Conservation (phyloP, 2,113 vertebrate species). For the Andinoacara biseriatus region DNA sequence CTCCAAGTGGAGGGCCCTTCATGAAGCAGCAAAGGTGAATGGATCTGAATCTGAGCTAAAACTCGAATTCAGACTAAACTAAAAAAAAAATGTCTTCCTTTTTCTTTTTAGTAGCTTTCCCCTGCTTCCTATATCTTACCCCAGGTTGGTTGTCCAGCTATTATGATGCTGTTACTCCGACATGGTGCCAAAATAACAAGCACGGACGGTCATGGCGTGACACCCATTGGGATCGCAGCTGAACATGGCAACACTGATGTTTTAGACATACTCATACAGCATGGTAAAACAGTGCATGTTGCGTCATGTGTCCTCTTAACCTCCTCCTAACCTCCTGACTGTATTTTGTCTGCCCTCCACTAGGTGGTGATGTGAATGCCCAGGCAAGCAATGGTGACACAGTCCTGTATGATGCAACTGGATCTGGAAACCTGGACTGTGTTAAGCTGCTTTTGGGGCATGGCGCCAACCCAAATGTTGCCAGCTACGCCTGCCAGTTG, state of each 20-base stretch:
- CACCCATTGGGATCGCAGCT: slow-evolving; percentile 83
- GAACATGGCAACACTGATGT: slow-evolving; percentile 83
- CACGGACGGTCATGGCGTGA: slow-evolving; percentile 83
- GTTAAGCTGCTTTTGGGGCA: slow-evolving; percentile 84
- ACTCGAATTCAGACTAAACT: neutral
- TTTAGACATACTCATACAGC: slow-evolving; percentile 85
- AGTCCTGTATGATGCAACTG: slow-evolving; percentile 85
- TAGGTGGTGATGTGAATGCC: slow-evolving; percentile 85
- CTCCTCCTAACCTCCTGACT: neutral
- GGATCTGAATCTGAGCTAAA: neutral
- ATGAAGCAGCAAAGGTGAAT: slow-evolving; percentile 86
- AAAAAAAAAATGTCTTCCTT: too few relatives aligned
- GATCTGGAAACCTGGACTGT: slow-evolving; percentile 87
- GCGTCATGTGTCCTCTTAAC: neutral
- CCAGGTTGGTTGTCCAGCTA: slow-evolving; percentile 79
- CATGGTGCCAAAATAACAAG: slow-evolving; percentile 80
- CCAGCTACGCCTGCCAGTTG: slow-evolving; percentile 83
- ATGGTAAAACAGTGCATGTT: slow-evolving; percentile 70
- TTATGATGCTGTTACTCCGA: slow-evolving; percentile 83
- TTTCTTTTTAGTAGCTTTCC: neutral
- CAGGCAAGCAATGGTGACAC: slow-evolving; percentile 84
- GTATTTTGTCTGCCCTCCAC: slow-evolving; percentile 35
- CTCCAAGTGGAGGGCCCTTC: slow-evolving; percentile 85
- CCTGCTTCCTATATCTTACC: neutral
- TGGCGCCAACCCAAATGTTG: slow-evolving; percentile 85